Evolutionary conservation across 2,888 invertebrate genomes (phyloP).

Genomic region (Drosophila picticornis): DNA sequence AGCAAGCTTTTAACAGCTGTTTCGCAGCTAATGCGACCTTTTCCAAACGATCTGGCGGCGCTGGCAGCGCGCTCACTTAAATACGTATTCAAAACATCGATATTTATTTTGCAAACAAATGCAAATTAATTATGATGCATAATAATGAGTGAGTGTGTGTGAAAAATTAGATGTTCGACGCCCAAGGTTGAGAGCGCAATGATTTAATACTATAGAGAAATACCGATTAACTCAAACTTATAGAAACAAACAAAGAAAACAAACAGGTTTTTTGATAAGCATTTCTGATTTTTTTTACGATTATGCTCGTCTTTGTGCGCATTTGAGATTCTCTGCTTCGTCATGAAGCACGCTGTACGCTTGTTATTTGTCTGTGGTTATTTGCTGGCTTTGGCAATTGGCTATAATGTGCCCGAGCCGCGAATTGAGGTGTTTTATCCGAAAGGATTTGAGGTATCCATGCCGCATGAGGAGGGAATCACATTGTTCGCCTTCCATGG

Average conservation of each 20-base stretch:
- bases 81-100: slow-evolving; percentile 20
- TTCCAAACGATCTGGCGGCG: slow-evolving; percentile 13
- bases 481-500: slow-evolving; percentile 91
- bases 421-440: slow-evolving; percentile 86
- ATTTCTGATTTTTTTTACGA: slow-evolving; percentile 13
- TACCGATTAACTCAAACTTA: not conserved
- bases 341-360: slow-evolving; percentile 36
- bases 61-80: slow-evolving; percentile 6
- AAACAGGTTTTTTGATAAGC: slow-evolving; percentile 66
- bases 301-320: slow-evolving; percentile 40
- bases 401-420: slow-evolving; percentile 85
- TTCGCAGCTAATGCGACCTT: slow-evolving; percentile 30
- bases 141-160: not conserved
- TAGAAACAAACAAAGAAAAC: slow-evolving; percentile 21
- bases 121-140: not conserved
- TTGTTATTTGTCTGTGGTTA: slow-evolving; percentile 9
- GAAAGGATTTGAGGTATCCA: slow-evolving; percentile 86
- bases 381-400: slow-evolving; percentile 26
- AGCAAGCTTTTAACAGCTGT: slow-evolving; percentile 59
- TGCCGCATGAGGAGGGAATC: slow-evolving; percentile 88
- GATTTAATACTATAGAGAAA: not conserved
- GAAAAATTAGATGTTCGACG: not conserved
- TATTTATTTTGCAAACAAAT: not conserved
- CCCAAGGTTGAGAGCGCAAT: not conserved
- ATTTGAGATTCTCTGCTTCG: slow-evolving; percentile 34